Conservation (phyloP, 92 coral and sea anemone genomes). For the Phenganax stokvisi region DNA sequence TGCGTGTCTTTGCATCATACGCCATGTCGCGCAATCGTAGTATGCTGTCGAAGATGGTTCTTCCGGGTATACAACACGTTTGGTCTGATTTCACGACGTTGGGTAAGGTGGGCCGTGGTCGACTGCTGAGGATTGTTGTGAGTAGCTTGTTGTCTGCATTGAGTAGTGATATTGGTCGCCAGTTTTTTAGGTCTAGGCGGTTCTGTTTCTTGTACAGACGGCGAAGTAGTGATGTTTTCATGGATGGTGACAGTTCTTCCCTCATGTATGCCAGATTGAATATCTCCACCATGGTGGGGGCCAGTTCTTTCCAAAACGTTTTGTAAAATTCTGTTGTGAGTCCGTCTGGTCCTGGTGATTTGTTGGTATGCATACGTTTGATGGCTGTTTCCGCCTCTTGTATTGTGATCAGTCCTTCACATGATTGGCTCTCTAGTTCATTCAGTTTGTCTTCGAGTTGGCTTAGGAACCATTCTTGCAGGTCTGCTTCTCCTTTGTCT, state of each 20-base stretch:
- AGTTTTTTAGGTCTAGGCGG: background rate
- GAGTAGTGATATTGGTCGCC: background rate
- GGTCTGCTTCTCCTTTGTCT: background rate
- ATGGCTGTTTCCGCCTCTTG: background rate
- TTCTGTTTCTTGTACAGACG: background rate
- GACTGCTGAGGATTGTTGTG: conserved; percentile 7
- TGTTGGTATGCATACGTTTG: background rate
- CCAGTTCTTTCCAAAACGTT: background rate
- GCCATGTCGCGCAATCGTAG: conserved; percentile 6
- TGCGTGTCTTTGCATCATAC: background rate
- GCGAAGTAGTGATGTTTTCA: background rate
- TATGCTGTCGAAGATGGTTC: conserved; percentile 29
- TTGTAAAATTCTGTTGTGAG: conserved; percentile 2
- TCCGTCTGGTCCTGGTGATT: conserved; percentile 17
- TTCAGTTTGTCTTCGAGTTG: background rate
- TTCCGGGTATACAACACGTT: conserved; percentile 30
- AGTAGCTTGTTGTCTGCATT: conserved; percentile 15
- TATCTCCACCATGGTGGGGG: background rate
- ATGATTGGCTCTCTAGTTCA: background rate
- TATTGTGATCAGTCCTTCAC: background rate
- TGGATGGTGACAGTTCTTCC: background rate
- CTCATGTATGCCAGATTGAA: background rate
- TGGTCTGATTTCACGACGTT: conserved; percentile 5
- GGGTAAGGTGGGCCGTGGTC: conserved; percentile 24
- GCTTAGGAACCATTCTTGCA: conserved; percentile 5